Percentiles rank a stretch among this genome's conserved stretches.
phyloP scores from a whole-genome alignment of 1,140 invertebrate species.

The Penaeus chinensis region DNA sequence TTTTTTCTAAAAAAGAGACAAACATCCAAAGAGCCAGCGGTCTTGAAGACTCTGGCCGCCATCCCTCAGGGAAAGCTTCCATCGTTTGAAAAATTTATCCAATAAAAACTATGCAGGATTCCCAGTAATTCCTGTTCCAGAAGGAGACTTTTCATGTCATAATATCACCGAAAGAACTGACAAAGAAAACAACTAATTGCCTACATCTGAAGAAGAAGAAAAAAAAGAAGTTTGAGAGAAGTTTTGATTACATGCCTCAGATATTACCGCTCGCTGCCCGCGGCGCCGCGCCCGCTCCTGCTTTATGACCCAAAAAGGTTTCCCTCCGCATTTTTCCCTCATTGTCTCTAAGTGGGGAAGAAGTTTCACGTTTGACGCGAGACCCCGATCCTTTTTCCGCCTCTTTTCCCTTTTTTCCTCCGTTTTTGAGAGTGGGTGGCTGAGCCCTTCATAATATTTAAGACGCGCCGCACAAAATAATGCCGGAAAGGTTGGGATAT shows the following conservation, averaged over 20 bases:
- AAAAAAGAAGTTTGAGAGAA: constrained; percentile 1
- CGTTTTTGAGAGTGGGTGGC: no score
- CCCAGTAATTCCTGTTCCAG: not conserved
- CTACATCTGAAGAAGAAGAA: not conserved
- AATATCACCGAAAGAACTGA: constrained; percentile 3
- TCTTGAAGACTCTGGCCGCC: no score
- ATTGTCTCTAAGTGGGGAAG: not conserved
- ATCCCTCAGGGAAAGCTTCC: not conserved
- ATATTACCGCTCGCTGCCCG: not conserved
- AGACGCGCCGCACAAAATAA: no score
- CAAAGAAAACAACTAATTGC: constrained; percentile 23
- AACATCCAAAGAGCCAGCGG: no score
- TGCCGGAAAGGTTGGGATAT: no score
- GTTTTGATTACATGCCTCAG: constrained; percentile 22
- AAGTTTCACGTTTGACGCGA: not conserved
- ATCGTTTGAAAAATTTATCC: constrained; percentile 12
- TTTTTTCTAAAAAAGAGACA: no score
- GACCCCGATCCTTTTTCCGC: no score
- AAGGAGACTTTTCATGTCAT: constrained; percentile 14
- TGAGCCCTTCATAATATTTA: no score
- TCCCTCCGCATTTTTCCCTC: no score
- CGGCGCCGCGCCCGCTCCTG: no score
- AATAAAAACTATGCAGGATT: constrained; percentile 24
- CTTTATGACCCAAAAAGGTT: no score
- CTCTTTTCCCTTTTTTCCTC: no score